phyloP scores from a whole-genome alignment of 92 coral and sea anemone genomes.

The Micromussa lordhowensis region DNA sequence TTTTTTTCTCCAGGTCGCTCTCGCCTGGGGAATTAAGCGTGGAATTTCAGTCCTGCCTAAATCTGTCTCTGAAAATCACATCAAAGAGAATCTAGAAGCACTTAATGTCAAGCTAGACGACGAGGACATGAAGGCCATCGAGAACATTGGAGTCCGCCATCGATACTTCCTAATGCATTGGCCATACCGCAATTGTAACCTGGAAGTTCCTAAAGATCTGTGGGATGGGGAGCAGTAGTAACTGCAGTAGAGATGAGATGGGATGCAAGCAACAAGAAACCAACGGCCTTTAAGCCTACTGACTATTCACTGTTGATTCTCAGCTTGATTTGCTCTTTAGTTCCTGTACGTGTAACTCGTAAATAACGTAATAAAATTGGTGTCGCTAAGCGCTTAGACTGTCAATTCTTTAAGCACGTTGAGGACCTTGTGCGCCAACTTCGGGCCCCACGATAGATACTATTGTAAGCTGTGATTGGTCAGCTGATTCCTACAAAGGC shows the following conservation, averaged over 20 bases:
- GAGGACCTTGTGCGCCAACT: no score
- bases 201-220: constrained; percentile 43
- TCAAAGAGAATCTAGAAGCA: constrained; percentile 68
- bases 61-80: constrained; percentile 71
- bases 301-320: no score
- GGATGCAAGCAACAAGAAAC: no score
- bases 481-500: no score
- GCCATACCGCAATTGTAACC: constrained; percentile 21
- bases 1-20: constrained; percentile 55
- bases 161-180: constrained; percentile 55
- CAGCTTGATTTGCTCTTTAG: no score
- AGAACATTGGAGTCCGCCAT: constrained; percentile 56
- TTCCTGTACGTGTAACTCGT: no score
- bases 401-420: no score
- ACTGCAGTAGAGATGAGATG: background rate
- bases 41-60: constrained; percentile 77
- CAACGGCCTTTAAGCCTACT: no score
- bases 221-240: constrained; percentile 77
- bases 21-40: constrained; percentile 72
- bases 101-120: constrained; percentile 57
- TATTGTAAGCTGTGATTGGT: no score
- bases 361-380: no score
- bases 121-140: constrained; percentile 76
- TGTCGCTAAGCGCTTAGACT: no score
- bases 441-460: no score